Percentiles rank a stretch among this genome's conserved stretches.
These are phyloP conservation scores for Odontamblyopus lacepedii DNA, from an alignment of 2,797 vertebrate species.

Conservation along the genomic window DNA sequence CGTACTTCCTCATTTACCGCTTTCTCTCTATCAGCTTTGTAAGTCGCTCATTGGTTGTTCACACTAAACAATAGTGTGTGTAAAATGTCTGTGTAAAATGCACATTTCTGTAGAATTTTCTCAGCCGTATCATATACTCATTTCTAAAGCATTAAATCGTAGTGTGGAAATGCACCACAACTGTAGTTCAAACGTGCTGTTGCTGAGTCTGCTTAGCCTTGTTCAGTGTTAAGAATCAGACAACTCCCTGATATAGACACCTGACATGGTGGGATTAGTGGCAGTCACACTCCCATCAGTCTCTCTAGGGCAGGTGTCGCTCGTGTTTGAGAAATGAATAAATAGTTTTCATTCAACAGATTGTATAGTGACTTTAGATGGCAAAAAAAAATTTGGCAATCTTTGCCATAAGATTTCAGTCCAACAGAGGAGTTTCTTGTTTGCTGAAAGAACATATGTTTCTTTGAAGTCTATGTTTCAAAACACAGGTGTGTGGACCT, in stretches of 20 bases:
- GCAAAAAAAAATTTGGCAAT: neutral
- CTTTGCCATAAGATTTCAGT: no score
- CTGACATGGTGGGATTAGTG: neutral
- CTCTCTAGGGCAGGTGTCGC: neutral
- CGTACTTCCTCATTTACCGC: constrained; percentile 79
- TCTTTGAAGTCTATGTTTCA: no score
- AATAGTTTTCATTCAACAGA: neutral
- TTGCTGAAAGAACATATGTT: no score
- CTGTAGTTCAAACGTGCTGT: neutral
- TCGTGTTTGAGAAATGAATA: neutral
- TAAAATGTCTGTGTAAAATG: neutral
- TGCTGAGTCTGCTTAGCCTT: neutral
- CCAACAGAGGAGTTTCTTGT: no score
- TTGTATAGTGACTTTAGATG: neutral
- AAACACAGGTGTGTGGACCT: no score
- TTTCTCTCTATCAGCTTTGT: constrained; percentile 61
- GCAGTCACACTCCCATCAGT: neutral
- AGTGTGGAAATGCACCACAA: neutral
- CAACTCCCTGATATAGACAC: no score
- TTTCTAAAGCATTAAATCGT: neutral
- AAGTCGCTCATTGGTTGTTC: constrained; percentile 19
- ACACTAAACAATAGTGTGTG: constrained; percentile 1
- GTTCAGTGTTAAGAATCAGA: neutral
- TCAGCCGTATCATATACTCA: neutral
- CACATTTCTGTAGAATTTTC: neutral